Percentiles rank a stretch among this genome's conserved stretches.
Evolutionary conservation across 2,888 invertebrate species (phyloP).

Genomic region (Horisme vitalbata): DNA sequence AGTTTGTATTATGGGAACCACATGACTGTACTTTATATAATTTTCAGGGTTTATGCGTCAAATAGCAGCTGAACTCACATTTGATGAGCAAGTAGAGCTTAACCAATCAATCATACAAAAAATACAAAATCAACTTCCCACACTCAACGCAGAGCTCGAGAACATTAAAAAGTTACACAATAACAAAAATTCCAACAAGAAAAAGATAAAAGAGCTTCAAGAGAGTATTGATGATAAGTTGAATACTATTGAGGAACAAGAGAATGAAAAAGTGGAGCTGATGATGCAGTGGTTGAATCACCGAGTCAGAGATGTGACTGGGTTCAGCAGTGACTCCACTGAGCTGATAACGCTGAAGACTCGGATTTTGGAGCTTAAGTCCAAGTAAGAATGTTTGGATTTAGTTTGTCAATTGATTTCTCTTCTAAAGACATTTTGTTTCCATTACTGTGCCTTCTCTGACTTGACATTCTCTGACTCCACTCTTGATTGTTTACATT

Average conservation of each 20-base stretch:
- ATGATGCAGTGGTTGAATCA: constrained; percentile 77
- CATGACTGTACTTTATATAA: background rate
- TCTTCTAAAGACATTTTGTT: no score
- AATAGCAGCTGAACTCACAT: constrained; percentile 61
- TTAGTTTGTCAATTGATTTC: no score
- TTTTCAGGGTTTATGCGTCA: constrained; percentile 66
- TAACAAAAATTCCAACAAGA: constrained; percentile 43
- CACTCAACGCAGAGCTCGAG: constrained; percentile 56
- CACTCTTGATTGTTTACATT: no score
- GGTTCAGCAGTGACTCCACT: constrained; percentile 58
- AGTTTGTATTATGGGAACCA: no score
- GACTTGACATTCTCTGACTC: no score
- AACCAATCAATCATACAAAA: constrained; percentile 65
- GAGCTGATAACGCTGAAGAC: constrained; percentile 65
- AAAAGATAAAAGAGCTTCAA: constrained; percentile 57
- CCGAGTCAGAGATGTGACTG: constrained; percentile 55
- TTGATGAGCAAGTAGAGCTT: constrained; percentile 70
- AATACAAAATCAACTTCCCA: constrained; percentile 63
- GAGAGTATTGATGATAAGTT: constrained; percentile 63
- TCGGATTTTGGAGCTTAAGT: constrained; percentile 69
- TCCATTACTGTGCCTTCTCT: no score
- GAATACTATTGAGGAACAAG: constrained; percentile 61
- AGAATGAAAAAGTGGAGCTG: constrained; percentile 64
- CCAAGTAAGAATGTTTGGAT: constrained; percentile 77
- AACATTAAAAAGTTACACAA: constrained; percentile 43